Evolutionary conservation across 2,888 invertebrate species (phyloP).

Genomic region (Stictocephala bisonia): DNA sequence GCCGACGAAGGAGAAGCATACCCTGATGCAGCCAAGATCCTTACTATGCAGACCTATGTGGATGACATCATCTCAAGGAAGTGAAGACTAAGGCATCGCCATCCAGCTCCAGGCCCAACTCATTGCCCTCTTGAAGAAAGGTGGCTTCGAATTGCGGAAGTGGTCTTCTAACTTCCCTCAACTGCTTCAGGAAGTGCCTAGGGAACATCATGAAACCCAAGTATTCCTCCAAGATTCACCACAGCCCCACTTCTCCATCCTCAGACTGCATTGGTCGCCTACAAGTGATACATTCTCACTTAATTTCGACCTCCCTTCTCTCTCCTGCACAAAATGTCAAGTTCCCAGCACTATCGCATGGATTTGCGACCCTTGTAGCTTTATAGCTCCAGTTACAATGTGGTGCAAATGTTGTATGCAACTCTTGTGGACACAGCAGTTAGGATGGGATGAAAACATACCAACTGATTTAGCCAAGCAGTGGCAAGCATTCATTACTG

Average conservation of each 20-base stretch:
- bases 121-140: not conserved
- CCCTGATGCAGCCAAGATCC: slow-evolving; percentile 45
- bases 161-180: slow-evolving; percentile 1
- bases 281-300: not conserved
- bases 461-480: not conserved
- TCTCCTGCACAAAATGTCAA: not conserved
- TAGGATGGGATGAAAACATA: not conserved
- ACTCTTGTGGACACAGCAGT: not conserved
- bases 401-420: slow-evolving; percentile 9
- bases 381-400: not conserved
- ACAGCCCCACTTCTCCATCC: not conserved
- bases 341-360: not conserved
- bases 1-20: slow-evolving; percentile 33
- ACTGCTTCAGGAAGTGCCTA: not conserved
- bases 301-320: not conserved
- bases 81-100: not conserved
- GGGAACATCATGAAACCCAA: not conserved
- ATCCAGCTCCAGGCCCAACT: not conserved
- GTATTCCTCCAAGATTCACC: not conserved
- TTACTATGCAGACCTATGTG: slow-evolving; percentile 52
- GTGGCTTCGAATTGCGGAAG: slow-evolving; percentile 41
- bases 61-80: slow-evolving; percentile 53
- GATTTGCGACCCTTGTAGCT: slow-evolving; percentile 14
- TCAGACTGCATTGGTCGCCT: not conserved
- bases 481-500: not conserved